A percentile compares a stretch with the other conserved stretches of the same genome.
Conservation (phyloP, 1,140 invertebrate genomes). For the Anadara kagoshimensis region DNA sequence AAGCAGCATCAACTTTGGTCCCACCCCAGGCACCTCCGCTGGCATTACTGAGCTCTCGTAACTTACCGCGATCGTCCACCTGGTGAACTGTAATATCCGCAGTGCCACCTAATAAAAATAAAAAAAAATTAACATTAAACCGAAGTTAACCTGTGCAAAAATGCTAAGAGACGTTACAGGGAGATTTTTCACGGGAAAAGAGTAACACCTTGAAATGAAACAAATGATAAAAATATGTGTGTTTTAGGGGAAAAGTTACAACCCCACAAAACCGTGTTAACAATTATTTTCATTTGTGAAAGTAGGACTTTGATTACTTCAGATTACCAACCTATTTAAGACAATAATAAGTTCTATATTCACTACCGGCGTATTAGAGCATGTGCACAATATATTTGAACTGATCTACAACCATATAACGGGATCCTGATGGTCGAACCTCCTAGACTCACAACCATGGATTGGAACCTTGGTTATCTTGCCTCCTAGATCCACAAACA, state of each 20-base stretch:
- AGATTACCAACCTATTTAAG: no score
- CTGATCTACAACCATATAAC: no score
- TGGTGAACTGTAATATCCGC: conserved; percentile 50
- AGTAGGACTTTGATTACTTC: no score
- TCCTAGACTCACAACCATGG: background rate
- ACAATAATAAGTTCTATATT: no score
- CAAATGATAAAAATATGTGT: background rate
- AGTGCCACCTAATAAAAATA: conserved; percentile 41
- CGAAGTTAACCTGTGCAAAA: background rate
- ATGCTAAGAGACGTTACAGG: background rate
- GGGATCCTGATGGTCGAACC: background rate
- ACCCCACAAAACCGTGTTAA: background rate
- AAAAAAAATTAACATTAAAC: background rate
- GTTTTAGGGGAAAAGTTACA: no score
- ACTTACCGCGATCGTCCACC: conserved; percentile 27
- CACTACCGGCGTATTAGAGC: no score
- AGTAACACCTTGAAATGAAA: background rate
- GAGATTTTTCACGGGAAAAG: background rate
- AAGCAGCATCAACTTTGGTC: conserved; percentile 45
- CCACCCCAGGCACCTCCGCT: conserved; percentile 51
- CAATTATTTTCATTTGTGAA: background rate
- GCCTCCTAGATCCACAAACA: no score
- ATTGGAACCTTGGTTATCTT: no score
- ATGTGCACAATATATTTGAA: no score
- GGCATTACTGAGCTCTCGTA: conserved; percentile 41